A percentile compares a stretch with the other conserved stretches of the same genome.
Evolutionary conservation across 2,113 vertebrate species (phyloP).

Genomic region (Stigmatopora nigra): DNA sequence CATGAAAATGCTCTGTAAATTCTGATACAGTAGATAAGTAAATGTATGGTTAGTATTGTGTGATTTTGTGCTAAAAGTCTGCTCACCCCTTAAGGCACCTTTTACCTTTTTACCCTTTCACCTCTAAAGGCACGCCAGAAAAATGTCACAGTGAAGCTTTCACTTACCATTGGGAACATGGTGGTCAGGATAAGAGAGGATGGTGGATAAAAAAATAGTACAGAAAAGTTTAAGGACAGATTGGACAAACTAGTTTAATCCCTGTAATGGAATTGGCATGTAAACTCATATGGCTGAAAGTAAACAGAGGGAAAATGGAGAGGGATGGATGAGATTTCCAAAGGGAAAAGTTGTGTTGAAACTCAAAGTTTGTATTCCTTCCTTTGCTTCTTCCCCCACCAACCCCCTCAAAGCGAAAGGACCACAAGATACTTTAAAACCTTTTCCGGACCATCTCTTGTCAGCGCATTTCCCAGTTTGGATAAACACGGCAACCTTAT

Average conservation of each 20-base stretch:
- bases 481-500: conserved; percentile 44
- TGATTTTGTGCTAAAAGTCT: conserved; percentile 54
- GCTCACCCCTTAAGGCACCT: conserved; percentile 58
- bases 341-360: conserved; percentile 49
- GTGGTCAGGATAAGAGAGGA: conserved; percentile 22
- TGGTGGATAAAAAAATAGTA: conserved; percentile 45
- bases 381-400: conserved; percentile 8
- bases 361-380: conserved; percentile 37
- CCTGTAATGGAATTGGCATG: conserved; percentile 71
- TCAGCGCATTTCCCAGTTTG: conserved; percentile 39
- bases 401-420: conserved; percentile 4
- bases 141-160: conserved; percentile 61
- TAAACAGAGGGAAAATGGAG: conserved; percentile 65
- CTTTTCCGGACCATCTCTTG: conserved; percentile 42
- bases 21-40: background rate
- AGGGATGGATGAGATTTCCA: conserved; percentile 54
- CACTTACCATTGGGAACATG: conserved; percentile 54
- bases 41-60: conserved; percentile 7
- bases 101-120: conserved; percentile 32
- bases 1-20: background rate
- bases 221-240: conserved; percentile 54
- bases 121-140: conserved; percentile 49
- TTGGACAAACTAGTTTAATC: conserved; percentile 74
- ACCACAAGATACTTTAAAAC: conserved; percentile 50
- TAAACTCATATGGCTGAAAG: conserved; percentile 65